These are phyloP conservation scores for Cacatua alba DNA, from an alignment of 2,113 vertebrate species.

Conservation along the genomic window DNA sequence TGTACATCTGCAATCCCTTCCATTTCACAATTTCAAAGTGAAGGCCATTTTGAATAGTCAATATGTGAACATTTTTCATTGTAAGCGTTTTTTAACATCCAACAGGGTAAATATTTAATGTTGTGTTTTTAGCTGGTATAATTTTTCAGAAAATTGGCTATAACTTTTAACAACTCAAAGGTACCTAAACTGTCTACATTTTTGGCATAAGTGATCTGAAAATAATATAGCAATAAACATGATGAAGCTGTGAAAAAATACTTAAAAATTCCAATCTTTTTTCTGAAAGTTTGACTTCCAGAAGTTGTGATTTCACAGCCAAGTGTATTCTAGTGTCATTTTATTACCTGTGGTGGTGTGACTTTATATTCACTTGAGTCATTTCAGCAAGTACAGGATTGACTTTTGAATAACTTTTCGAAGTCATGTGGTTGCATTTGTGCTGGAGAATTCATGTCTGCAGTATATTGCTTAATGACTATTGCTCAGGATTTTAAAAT, in stretches of 20 bases:
- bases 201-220: slow-evolving; percentile 81
- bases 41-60: slow-evolving; percentile 88
- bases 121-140: slow-evolving; percentile 85
- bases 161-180: slow-evolving; percentile 86
- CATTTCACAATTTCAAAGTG: slow-evolving; percentile 85
- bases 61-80: slow-evolving; percentile 86
- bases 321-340: neutral
- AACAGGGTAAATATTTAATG: slow-evolving; percentile 88
- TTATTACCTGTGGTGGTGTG: slow-evolving; percentile 21
- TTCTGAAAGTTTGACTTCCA: slow-evolving; percentile 73
- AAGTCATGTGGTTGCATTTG: neutral
- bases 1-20: slow-evolving; percentile 86
- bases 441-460: slow-evolving; percentile 32
- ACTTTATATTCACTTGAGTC: neutral
- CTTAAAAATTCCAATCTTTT: slow-evolving; percentile 68
- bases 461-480: slow-evolving; percentile 3
- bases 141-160: slow-evolving; percentile 87
- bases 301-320: slow-evolving; percentile 44
- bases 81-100: slow-evolving; percentile 86
- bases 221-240: slow-evolving; percentile 82
- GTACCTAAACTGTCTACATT: slow-evolving; percentile 83
- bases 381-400: neutral
- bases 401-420: slow-evolving; percentile 65
- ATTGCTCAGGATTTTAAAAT: slow-evolving; percentile 51
- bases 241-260: slow-evolving; percentile 75